Percentiles rank a stretch among this genome's conserved stretches.
Evolutionary conservation across 1,140 invertebrate species (phyloP).

Genomic region (Babylonia areolata): DNA sequence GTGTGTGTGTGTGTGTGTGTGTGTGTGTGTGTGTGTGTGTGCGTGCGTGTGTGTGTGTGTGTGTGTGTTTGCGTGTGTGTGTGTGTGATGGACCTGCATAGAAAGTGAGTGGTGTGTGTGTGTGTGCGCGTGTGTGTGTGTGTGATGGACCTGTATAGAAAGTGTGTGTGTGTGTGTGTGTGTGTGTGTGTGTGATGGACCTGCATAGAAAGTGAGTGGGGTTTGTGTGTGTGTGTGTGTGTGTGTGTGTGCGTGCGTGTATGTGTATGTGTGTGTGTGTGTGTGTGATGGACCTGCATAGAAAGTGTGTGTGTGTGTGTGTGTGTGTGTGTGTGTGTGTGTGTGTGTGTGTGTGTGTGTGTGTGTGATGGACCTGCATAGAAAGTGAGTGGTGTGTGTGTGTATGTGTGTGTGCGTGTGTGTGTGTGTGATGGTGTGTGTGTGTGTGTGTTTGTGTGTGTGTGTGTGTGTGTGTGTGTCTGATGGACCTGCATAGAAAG

Average conservation of each 20-base stretch:
- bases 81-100: neutral
- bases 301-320: neutral
- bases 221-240: constrained; percentile 3
- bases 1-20: neutral
- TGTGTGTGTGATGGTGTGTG: too few relatives aligned
- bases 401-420: too few relatives aligned
- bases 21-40: neutral
- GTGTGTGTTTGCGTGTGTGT: neutral
- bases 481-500: too few relatives aligned
- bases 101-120: too few relatives aligned
- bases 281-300: neutral
- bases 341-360: neutral
- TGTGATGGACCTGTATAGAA: too few relatives aligned
- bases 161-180: too few relatives aligned
- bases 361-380: neutral
- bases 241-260: neutral
- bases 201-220: too few relatives aligned
- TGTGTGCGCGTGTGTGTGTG: too few relatives aligned
- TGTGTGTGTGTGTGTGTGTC: too few relatives aligned
- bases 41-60: neutral
- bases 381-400: too few relatives aligned
- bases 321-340: neutral
- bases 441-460: too few relatives aligned
- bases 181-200: neutral
- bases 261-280: neutral